Evolutionary conservation across 2,888 invertebrate species (phyloP), one percentile per base, ranked within the genome.

Genomic region (Oasisia sp.): DNA sequence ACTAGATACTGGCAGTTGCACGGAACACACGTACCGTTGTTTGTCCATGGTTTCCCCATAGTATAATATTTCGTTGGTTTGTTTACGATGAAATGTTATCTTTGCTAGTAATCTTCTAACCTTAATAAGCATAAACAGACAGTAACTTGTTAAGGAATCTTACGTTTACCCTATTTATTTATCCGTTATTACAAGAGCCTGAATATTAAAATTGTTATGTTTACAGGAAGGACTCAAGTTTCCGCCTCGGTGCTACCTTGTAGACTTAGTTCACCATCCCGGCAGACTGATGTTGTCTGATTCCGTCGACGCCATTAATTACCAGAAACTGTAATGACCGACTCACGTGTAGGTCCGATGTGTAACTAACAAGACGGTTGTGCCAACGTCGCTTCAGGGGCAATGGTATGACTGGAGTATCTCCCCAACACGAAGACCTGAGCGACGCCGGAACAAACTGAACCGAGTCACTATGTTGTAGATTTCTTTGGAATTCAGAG

Each of bases 211-310:
- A 1, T 1, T 27, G 27, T 74, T 32, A 19, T 95, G 94, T 92
- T 94, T 95, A 95, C 95, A 95, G 91, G 95, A 94, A 44, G 94
- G 94, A 12, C 95, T 92, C 11, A 95, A 94, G 92, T 96, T 95
- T 92, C 96, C 96, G 89, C 96, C 96, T 8, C 95, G 95, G 93
- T 92, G 94, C 32, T 96, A 94, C 94, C 94, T 96, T n/a, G 95
- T 96, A 19, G 96, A 96, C 94, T 94, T 96, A 93, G 95, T 96
- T 32, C 95, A 96, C 91, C 94, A 95, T 50, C 96, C 96, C 1
- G 96, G 96, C 32, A 93, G 94, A 74, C 94, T 96, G 89, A 93
- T 96, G 93, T 92, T 93, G 96, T 93, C 93, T 19, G 95, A 96
- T 92, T 94, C 95, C 2, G 94, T 95, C 4, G 96, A 96, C 50